phyloP scores from a whole-genome alignment of 2,113 vertebrate species.

The Mus pahari region DNA sequence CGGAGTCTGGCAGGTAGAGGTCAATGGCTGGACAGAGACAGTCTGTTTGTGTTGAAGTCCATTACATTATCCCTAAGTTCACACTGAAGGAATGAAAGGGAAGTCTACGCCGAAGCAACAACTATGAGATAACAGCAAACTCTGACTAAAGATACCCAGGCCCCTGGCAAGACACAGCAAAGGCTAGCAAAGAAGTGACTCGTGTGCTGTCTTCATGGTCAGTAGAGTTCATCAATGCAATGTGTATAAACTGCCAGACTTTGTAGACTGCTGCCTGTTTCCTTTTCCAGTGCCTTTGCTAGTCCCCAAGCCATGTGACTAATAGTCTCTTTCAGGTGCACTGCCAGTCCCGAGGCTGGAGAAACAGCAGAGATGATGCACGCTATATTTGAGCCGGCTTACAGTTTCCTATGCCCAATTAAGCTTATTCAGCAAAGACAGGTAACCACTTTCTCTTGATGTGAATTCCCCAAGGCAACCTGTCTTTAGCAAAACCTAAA shows the following conservation, averaged over 20 bases:
- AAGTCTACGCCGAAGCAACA: neutral
- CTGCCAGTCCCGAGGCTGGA: neutral
- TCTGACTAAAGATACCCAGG: neutral
- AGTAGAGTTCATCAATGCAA: neutral
- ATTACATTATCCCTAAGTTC: neutral
- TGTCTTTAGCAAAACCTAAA: slow-evolving; percentile 15
- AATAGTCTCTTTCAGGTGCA: neutral
- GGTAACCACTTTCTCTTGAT: neutral
- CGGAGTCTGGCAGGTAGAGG: neutral
- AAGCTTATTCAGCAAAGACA: slow-evolving; percentile 6
- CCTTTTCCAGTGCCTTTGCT: neutral
- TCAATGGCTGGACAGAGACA: neutral
- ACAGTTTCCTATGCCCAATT: neutral
- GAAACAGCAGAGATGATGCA: neutral
- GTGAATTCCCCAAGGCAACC: slow-evolving; percentile 2
- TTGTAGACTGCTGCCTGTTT: neutral
- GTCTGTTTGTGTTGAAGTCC: neutral
- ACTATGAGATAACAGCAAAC: neutral
- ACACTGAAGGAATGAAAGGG: neutral
- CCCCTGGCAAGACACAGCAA: neutral
- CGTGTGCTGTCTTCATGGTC: neutral
- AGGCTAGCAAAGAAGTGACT: neutral
- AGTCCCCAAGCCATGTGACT: neutral
- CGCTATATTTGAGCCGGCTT: neutral
- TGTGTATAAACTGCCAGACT: neutral